phyloP scores from a whole-genome alignment of 1,140 invertebrate genomes.

The Paraescarpia echinospica region DNA sequence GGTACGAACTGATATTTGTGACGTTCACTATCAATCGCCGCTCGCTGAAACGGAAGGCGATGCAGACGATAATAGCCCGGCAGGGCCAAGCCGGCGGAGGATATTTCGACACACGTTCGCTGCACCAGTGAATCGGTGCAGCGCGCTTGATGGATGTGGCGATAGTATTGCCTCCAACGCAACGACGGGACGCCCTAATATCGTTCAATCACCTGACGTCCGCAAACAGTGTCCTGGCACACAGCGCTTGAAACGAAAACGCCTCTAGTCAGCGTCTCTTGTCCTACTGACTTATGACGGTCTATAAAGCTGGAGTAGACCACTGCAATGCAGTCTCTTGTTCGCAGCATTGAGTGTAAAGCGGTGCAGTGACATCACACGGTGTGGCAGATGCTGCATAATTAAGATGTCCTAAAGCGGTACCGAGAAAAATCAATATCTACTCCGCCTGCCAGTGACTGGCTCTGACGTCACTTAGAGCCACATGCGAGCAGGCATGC shows the following conservation, averaged over 20 bases:
- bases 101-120: neutral
- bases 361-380: neutral
- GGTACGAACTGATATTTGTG: neutral
- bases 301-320: neutral
- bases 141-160: neutral
- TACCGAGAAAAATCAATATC: neutral
- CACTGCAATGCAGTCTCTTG: neutral
- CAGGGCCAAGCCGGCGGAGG: no score
- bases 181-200: neutral
- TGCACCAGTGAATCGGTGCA: neutral
- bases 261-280: neutral
- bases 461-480: neutral
- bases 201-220: neutral
- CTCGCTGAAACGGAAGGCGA: neutral
- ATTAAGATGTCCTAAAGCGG: neutral
- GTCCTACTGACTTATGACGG: neutral
- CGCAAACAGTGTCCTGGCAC: neutral
- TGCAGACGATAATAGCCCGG: neutral
- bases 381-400: neutral
- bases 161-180: neutral
- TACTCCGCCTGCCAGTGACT: neutral
- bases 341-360: neutral
- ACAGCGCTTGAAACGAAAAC: neutral
- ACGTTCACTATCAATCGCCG: neutral
- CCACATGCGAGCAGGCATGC: neutral